A percentile compares a stretch with the other conserved stretches of the same genome.
phyloP scores from a whole-genome alignment of 1,140 invertebrate genomes.

The Acromyrmex echinatior region DNA sequence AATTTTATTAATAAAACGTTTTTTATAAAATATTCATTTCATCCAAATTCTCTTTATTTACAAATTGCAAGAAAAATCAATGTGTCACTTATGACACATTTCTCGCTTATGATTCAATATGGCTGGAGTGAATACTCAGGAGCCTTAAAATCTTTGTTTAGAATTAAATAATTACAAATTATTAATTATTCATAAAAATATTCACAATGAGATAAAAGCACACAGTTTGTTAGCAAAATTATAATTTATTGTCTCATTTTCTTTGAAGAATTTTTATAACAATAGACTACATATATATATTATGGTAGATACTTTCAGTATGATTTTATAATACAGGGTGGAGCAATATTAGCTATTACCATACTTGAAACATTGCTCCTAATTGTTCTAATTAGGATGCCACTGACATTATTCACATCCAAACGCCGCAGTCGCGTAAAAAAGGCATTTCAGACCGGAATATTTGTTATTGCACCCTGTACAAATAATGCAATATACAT shows the following conservation, averaged over 20 bases:
- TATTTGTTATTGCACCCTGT: slow-evolving; percentile 60
- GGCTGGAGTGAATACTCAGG: too few species aligned
- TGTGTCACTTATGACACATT: too few species aligned
- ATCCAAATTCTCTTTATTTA: too few species aligned
- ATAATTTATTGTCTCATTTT: slow-evolving; percentile 86
- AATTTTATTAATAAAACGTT: too few species aligned
- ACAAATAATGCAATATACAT: slow-evolving; percentile 68
- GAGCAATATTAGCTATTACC: slow-evolving; percentile 26
- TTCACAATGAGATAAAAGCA: slow-evolving; percentile 4
- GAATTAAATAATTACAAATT: not conserved
- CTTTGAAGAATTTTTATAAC: slow-evolving; percentile 84
- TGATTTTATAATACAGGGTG: slow-evolving; percentile 72
- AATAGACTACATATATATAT: slow-evolving; percentile 81
- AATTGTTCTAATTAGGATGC: slow-evolving; percentile 32
- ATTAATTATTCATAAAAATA: not conserved
- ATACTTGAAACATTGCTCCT: slow-evolving; percentile 29
- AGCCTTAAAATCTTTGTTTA: not conserved
- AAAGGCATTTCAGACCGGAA: slow-evolving; percentile 42
- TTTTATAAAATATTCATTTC: too few species aligned
- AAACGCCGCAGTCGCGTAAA: slow-evolving; percentile 7
- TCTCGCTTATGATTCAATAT: too few species aligned
- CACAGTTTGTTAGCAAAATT: slow-evolving; percentile 83
- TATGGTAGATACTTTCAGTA: slow-evolving; percentile 82
- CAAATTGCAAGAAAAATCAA: too few species aligned
- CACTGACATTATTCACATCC: not conserved